These are phyloP conservation scores for Hetaerina titia DNA, from an alignment of 2,888 invertebrate species.

Conservation along the genomic window DNA sequence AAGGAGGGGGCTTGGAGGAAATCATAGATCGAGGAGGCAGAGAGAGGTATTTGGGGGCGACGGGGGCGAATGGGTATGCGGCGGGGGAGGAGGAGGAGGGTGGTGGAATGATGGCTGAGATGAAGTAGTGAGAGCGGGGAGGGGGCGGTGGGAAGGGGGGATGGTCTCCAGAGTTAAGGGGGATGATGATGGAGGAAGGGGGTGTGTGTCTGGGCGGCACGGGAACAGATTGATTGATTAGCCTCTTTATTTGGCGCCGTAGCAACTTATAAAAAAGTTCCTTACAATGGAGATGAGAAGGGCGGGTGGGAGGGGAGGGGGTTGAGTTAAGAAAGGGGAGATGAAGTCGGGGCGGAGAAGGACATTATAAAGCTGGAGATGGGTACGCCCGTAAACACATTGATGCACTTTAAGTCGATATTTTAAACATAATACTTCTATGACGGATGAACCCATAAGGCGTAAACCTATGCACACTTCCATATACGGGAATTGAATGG, in stretches of 20 bases:
- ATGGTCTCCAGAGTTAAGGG: too few species aligned
- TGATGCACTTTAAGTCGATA: too few species aligned
- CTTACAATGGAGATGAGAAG: neutral
- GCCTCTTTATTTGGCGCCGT: conserved; percentile 23
- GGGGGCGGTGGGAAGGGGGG: too few species aligned
- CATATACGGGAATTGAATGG: too few species aligned
- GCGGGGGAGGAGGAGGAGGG: too few species aligned
- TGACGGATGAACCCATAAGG: too few species aligned
- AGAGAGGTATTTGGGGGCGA: neutral
- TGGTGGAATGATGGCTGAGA: neutral
- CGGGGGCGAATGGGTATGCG: too few species aligned
- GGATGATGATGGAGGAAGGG: neutral
- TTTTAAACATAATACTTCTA: too few species aligned
- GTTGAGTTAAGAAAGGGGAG: neutral
- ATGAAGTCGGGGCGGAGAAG: neutral
- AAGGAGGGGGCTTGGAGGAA: neutral
- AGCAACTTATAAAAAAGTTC: conserved; percentile 2
- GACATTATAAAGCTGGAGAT: neutral
- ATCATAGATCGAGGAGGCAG: neutral
- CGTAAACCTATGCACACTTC: too few species aligned
- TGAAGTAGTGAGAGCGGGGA: neutral
- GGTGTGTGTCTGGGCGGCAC: neutral
- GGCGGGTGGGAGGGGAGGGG: neutral
- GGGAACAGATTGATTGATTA: conserved; percentile 48
- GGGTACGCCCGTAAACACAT: neutral